A percentile compares a stretch with the other conserved stretches of the same genome.
phyloP scores from a whole-genome alignment of 2,113 vertebrate genomes.

The Hystrix brachyura region DNA sequence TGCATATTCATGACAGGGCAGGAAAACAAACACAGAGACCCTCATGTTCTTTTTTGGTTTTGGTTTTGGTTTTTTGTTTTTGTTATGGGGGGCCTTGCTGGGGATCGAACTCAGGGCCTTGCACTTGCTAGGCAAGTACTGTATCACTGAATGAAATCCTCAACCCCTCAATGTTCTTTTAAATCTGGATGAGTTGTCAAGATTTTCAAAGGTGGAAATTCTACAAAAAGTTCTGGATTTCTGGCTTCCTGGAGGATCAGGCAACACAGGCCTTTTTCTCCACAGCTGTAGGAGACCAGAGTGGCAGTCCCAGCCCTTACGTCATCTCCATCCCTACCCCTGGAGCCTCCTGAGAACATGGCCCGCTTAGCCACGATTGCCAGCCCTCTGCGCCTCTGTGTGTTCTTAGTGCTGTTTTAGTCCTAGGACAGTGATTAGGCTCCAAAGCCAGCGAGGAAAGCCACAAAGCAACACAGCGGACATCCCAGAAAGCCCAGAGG shows the following conservation, averaged over 20 bases:
- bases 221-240: neutral
- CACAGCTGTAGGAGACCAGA: no score
- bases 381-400: neutral
- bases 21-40: no score
- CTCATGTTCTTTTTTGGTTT: no score
- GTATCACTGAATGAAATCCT: no score
- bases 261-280: neutral
- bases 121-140: no score
- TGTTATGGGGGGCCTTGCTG: no score
- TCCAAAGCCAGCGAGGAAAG: neutral
- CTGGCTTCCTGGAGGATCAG: neutral
- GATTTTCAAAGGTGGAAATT: constrained; percentile 29
- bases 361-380: neutral
- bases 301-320: neutral
- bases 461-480: neutral
- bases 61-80: no score
- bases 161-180: neutral
- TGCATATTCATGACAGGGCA: neutral
- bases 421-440: neutral
- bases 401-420: neutral
- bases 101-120: no score
- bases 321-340: neutral
- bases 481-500: neutral
- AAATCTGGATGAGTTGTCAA: neutral
- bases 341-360: neutral